Base-by-base conservation (phyloP, 1,140 invertebrate species). In the Drosophila jambulina region DNA sequence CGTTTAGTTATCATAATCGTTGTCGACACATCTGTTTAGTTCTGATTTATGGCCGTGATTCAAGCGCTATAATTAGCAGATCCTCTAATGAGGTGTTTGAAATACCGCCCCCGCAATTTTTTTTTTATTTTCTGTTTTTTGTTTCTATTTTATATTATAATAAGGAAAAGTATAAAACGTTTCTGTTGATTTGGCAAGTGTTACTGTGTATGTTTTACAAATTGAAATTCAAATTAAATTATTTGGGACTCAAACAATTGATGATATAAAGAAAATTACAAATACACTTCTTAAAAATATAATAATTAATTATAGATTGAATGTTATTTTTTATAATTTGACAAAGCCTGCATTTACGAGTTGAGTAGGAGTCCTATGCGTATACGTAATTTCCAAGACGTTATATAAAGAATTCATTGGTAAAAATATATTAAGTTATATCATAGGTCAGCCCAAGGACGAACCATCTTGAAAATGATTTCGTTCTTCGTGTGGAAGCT, bases 31-130 rank as follows among this genome's bases (percentile, higher is more conserved):
- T 77, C 53, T 64, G 75, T 49, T 76, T 63, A 61, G 54, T 69
- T 65, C 70, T 88, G 83, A 87, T 80, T 83, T 88, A 88, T 88
- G 25, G 60, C n/a, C 43, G 38, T 83, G 76, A 72, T 61, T 62
- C 68, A 70, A 83, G 69, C 48, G 32, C 46, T 56, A 77, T 67
- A 61, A 75, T 83, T 74, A 67, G 48, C 21, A 21, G 48, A 49
- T 46, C 61, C 57, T 40, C 51, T 65, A 62, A 48, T 48, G 67
- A 57, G 23, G 59, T 70, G 21, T 80, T 82, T 79, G 42, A 84
- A 57, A 69, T 34, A 42, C 80, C 80, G 70, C 62, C 51, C 36
- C 29, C 15, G 13, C 65, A 29, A 25, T 10, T 57, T 34, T 17
- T 46, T 17, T 25, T 9, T 61, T 53, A 15, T n/a, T n/a, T n/a